phyloP scores from a whole-genome alignment of 1,140 invertebrate species.

The Sitobion miscanthi region DNA sequence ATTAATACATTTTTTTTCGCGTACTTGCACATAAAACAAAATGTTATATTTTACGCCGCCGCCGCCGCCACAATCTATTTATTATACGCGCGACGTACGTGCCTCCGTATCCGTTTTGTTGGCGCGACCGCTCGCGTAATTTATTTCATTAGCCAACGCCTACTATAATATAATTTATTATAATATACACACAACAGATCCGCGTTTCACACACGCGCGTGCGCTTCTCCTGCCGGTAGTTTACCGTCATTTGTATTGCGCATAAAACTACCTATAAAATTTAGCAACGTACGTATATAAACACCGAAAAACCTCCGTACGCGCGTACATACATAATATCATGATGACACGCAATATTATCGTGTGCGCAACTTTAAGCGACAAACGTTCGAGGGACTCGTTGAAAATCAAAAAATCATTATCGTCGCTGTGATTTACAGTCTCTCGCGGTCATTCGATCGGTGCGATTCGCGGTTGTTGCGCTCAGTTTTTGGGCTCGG shows the following conservation, averaged over 20 bases:
- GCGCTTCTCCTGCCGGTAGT: not conserved
- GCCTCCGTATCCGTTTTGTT: constrained; percentile 9
- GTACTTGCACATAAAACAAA: not conserved
- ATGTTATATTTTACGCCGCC: not conserved
- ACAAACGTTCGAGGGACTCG: not conserved
- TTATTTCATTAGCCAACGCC: constrained; percentile 37
- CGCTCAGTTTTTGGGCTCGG: not conserved
- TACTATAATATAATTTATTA: constrained; percentile 7
- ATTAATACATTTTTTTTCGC: not conserved
- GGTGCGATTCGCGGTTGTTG: not conserved
- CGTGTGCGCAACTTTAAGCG: no score
- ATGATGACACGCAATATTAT: not conserved
- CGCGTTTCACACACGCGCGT: not conserved
- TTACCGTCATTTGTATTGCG: not conserved
- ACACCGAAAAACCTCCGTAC: not conserved
- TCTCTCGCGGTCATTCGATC: not conserved
- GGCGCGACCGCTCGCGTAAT: not conserved
- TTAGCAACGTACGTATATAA: no score
- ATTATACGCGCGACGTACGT: not conserved
- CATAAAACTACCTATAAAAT: not conserved
- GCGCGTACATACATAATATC: no score
- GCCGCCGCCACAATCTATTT: not conserved
- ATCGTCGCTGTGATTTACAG: not conserved
- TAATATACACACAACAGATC: not conserved
- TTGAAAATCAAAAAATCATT: not conserved